Base-by-base conservation (phyloP, 2,797 vertebrate species). In the Acridotheres tristis region DNA sequence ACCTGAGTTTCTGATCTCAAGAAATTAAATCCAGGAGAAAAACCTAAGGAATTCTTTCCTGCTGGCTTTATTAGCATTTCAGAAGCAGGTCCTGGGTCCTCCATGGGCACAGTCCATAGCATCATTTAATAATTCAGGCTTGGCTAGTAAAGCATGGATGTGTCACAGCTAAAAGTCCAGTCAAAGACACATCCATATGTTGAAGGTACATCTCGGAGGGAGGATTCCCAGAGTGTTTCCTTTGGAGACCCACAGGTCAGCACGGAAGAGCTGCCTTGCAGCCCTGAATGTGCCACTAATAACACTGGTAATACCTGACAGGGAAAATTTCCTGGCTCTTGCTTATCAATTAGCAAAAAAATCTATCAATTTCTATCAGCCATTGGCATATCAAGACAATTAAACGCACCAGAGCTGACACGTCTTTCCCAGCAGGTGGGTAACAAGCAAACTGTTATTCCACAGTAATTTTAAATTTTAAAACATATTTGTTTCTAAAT, bases 1-100 rank as follows among this genome's bases (percentile, higher is more conserved):
- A 94, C 83, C 72, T 36, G 65, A 65, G 65, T 92, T 95, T 89
- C 59, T 87, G 78, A 88, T 80, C 73, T 92, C 85, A 48, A 72
- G 75, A 76, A 90, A 85, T 94, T 85, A 94, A 94, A 94, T 83
- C 86, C 77, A 45, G 71, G 57, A 81, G 80, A 85, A 93, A 95
- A 96, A 91, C 36, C 61, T 65, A 76, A 96, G 85, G 89, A 96
- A 92, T 92, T 93, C 59, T 96, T 92, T 90, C 94, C 94, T 86
- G 84, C 86, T 95, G 93, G 45, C 77, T 94, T 77, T 68, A 94
- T 94, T 93, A 89, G 68, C 94, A 90, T 91, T 96, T 96, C 92
- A 95, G 86, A 96, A 84, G 85, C 51, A 89, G 88, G 94, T 71
- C 85, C 78, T 59, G 84, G 79, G 85, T 93, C 90, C 83, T 95